Evolutionary conservation across 1,140 invertebrate genomes (phyloP), one percentile per base, ranked within the genome.

Genomic region (Pseudomyrmex dendroicus): DNA sequence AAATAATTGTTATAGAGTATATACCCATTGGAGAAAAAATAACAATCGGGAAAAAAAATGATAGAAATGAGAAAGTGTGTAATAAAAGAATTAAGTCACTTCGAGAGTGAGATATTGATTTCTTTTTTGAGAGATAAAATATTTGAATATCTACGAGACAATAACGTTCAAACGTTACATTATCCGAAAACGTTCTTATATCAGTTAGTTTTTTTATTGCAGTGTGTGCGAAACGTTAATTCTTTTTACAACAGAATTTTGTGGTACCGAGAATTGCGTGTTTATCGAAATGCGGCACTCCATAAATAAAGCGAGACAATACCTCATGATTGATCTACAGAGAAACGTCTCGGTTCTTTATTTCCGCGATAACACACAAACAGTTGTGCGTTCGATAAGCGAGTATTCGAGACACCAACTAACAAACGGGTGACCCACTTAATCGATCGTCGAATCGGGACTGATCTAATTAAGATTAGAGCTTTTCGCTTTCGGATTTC

Each of bases 401-500:
- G 64, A 59, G 76, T 70, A 78, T 70, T 70, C 44, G 20, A 13
- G 20, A 78, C 52, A 44, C 62, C 62, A 48, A 70, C 35, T 35
- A 5, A 35, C 35, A 52, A 10, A 46, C 44, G 44, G 20, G 76
- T 20, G 76, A 70, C 74, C 74, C 63, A 70, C 66, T 70, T 70
- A 70, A 80, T 78, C 76, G 52, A 15, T 13, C 48, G 50, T 67
- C 13, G 0, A 66, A 70, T 70, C 66, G 35, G 66, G 44, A 70
- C 54, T 66, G 76, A 80, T 80, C 76, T 80, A 61, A 73, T 59
- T 57, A 84, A 77, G 63, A 63, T 61, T 25, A 35, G 62, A 59
- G 57, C 77, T 86, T 83, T 86, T 67, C 56, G 35, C 46, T 73
- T 86, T 82, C 77, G 84, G 82, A 80, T 80, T 76, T 82, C 77